Base-by-base conservation (phyloP, 2,888 invertebrate species). In the Heliconius cydno region DNA sequence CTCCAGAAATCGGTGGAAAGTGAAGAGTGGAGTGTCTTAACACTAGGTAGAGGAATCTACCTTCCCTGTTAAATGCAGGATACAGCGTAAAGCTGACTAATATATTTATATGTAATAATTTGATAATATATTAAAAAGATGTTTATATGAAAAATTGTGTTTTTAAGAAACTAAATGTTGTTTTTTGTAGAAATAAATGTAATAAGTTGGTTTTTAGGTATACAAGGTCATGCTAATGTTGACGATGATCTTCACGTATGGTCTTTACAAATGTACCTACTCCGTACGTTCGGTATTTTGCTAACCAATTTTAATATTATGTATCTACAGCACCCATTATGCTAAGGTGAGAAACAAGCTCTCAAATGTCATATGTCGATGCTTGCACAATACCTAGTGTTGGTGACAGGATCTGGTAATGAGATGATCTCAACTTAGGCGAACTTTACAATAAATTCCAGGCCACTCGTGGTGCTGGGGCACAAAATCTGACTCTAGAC, bases 281-380 rank as follows among this genome's bases (percentile, higher is more conserved):
- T 41, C 2, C 12, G 13, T 34, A 34, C 34, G 41, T 41, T 70
- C 7, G 13, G n/a, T 41, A 41, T 6, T 70, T 41, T 41, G 15
- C 68, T n/a, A 1, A 38, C 68, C n/a, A 68, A 68, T 68, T 38
- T 38, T 38, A n/a, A 68, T 38, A 6, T 38, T 38, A 68, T 68
- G n/a, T 38, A 68, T 38, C 38, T 70, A 41, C 41, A 70, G 7
- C n/a, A 6, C 13, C 41, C 41, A 25, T 70, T 70, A 41, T 41
- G 41, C 41, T 70, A 15, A 70, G 68, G 68, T 70, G 68, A 70
- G 68, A 70, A 70, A 70, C 41, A 70, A 70, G 41, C 68, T 70
- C 41, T 70, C 41, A 70, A 70, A 41, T 38, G 68, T 70, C 68
- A 70, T 38, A 70, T 70, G 68, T 70, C 41, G 68, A 70, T 70